Percentiles rank a stretch among this genome's conserved stretches.
Evolutionary conservation across 2,113 vertebrate species (phyloP).

Genomic region (Elgaria multicarinata): DNA sequence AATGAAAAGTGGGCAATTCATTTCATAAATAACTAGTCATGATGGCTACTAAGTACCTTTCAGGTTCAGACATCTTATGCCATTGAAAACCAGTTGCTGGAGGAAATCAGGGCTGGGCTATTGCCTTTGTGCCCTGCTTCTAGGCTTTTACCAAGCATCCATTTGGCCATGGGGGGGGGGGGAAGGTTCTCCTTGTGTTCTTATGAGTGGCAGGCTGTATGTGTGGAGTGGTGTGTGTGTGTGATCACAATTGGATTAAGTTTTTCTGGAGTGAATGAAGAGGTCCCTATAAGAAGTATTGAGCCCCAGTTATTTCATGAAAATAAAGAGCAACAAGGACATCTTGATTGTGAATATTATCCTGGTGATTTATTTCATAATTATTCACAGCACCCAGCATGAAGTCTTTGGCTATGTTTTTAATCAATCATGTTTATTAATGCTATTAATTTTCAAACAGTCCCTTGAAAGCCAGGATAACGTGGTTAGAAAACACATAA

Average conservation of each 20-base stretch:
- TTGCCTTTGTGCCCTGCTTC: no score
- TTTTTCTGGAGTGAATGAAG: conserved; percentile 48
- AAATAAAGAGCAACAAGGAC: conserved; percentile 65
- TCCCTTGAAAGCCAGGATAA: conserved; percentile 50
- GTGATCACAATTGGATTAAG: no score
- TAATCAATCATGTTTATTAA: conserved; percentile 72
- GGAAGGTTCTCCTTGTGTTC: no score
- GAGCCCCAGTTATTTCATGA: conserved; percentile 60
- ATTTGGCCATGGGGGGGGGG: no score
- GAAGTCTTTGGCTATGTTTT: conserved; percentile 66
- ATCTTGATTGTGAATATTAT: conserved; percentile 63
- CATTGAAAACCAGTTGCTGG: no score
- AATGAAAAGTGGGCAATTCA: no score
- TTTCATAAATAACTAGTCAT: no score
- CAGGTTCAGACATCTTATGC: no score
- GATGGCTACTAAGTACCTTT: no score
- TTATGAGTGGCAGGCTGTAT: no score
- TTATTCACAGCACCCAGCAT: conserved; percentile 63
- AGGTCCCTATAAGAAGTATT: conserved; percentile 30
- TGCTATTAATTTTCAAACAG: conserved; percentile 69
- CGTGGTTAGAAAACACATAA: conserved; percentile 42
- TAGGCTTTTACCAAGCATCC: no score
- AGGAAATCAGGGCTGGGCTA: no score
- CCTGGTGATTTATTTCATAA: conserved; percentile 73
- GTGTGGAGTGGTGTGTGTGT: not conserved